Evolutionary conservation across 2,797 vertebrate genomes (phyloP), one percentile per base, ranked within the genome.

Genomic region (Cetoscarus ocellatus): DNA sequence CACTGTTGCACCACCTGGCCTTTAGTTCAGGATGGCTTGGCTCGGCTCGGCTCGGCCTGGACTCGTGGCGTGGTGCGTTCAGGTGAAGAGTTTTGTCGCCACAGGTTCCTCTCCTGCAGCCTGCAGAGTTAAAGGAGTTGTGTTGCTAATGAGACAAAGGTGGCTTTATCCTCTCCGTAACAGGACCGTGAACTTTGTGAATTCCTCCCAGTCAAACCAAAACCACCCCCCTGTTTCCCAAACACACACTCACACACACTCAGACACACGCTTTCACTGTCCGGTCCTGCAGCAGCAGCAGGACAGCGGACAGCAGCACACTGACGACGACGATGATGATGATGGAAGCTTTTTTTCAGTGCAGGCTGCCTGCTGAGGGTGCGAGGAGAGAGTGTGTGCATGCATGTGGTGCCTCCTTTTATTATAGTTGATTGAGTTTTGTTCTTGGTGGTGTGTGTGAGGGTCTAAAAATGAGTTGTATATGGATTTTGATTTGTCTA

Each of bases 121-220:
- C 42, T 10, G 27, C 38, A 82, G 89, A 74, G 74, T 77, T 76
- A 94, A 88, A 91, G 75, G 73, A 95, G 93, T 93, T 96, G 95
- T 94, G 91, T 94, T 93, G 91, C 92, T 86, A 53, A 86, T 71
- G 91, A 87, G 92, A 97, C 96, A 97, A 96, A 96, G 94, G 90
- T 77, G 88, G 89, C 93, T 96, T 97, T 97, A 96, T 97, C 90
- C 92, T 84, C 92, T 47, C 27, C 36, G 67, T 94, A 95, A 96
- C 92, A 94, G 90, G 94, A 95, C 93, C 92, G 93, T 94, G 93
- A 97, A 96, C 95, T 93, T 94, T 77, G 91, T 92, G 93, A 94
- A 95, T 94, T 88, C 94, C 92, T 93, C 91, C 89, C 84, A 87
- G 89, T 93, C 74, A 54, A 68, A 61, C 43, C 63, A 51, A 62